phyloP scores from a whole-genome alignment of 2,888 invertebrate genomes.

The Vanessa cardui region DNA sequence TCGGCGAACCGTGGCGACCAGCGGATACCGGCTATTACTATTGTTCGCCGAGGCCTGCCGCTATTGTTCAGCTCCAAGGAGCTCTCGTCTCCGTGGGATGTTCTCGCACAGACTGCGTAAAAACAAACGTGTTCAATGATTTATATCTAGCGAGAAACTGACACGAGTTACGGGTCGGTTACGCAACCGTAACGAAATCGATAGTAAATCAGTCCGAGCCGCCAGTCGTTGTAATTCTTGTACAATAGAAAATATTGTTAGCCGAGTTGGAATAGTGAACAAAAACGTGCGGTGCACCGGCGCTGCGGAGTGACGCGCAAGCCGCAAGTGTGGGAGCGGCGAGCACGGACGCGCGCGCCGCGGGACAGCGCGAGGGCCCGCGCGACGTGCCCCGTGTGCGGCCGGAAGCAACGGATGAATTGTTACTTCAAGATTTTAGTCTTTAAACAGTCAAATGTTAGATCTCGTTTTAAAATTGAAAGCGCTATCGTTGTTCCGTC shows the following conservation, averaged over 20 bases:
- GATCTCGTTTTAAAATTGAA: too few relatives aligned
- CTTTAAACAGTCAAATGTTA: too few relatives aligned
- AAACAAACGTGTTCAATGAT: not conserved
- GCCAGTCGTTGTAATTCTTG: not conserved
- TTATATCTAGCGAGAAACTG: not conserved
- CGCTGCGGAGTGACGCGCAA: not conserved
- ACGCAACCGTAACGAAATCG: not conserved
- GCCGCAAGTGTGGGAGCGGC: too few relatives aligned
- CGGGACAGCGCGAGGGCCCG: too few relatives aligned
- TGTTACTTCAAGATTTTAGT: not conserved
- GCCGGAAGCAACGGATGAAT: not conserved
- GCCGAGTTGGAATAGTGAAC: not conserved
- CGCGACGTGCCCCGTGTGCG: not conserved
- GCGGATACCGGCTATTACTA: slow-evolving; percentile 1
- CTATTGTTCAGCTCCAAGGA: not conserved
- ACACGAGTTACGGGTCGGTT: not conserved
- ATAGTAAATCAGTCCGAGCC: not conserved
- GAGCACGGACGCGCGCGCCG: too few relatives aligned
- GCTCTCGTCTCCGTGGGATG: not conserved
- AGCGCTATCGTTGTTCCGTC: not conserved
- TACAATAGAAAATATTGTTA: not conserved
- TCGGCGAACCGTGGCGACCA: not conserved
- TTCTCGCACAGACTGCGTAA: not conserved
- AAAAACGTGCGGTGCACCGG: not conserved
- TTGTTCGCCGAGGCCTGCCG: not conserved